Percentiles rank a stretch among this genome's conserved stretches.
phyloP scores from a whole-genome alignment of 2,888 invertebrate genomes.

The Ommatoiulus sabulosus region DNA sequence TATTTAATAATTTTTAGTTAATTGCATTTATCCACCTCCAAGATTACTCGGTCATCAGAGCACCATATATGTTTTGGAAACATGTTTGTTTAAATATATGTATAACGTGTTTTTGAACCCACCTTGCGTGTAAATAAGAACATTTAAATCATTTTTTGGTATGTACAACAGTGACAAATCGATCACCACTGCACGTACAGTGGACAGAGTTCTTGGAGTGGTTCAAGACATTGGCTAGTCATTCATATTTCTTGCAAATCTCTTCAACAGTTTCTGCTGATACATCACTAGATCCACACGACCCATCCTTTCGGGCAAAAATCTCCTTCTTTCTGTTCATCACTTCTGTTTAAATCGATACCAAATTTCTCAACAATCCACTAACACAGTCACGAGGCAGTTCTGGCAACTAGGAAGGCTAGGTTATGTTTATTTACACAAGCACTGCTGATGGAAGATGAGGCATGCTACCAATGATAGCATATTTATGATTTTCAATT shows the following conservation, averaged over 20 bases:
- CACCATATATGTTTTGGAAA: too few species aligned
- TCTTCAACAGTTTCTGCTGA: background rate
- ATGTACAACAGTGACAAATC: too few species aligned
- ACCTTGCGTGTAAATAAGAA: too few species aligned
- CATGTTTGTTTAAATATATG: too few species aligned
- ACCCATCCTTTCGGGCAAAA: too few species aligned
- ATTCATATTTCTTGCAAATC: background rate
- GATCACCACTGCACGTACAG: too few species aligned
- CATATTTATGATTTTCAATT: slow-evolving; percentile 42
- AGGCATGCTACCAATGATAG: background rate
- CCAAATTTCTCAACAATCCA: background rate
- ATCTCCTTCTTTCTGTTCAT: background rate
- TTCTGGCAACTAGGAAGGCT: background rate
- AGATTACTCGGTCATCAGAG: too few species aligned
- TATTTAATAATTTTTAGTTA: too few species aligned
- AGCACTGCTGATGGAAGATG: background rate
- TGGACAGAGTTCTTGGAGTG: background rate
- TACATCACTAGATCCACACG: background rate
- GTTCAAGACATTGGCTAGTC: background rate
- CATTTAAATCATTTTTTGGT: too few species aligned
- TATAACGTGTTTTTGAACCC: too few species aligned
- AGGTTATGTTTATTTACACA: background rate
- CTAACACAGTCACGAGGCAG: background rate
- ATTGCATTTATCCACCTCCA: too few species aligned
- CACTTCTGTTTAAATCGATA: background rate